Conservation (phyloP, 2,888 invertebrate species). For the Phania funesta region DNA sequence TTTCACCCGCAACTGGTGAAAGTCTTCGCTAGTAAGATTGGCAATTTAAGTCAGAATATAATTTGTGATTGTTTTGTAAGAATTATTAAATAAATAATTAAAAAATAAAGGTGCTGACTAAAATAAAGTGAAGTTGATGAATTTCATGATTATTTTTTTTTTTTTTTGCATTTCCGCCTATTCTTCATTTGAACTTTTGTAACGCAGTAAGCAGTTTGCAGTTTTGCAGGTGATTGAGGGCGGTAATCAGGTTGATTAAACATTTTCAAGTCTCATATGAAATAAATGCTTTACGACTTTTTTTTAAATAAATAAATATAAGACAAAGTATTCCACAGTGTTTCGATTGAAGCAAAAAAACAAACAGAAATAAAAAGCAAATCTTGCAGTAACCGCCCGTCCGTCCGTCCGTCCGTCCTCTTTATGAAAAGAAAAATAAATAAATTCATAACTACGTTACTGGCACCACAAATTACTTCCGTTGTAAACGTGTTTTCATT, state of each 20-base stretch:
- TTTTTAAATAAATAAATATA: not conserved
- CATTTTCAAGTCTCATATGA: slow-evolving; percentile 20
- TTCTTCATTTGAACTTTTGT: not conserved
- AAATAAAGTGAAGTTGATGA: too few species aligned
- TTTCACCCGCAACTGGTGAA: too few species aligned
- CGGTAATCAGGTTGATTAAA: not conserved
- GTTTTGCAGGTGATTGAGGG: slow-evolving; percentile 4
- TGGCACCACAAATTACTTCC: slow-evolving; percentile 67
- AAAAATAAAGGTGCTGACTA: too few species aligned
- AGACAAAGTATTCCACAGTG: not conserved
- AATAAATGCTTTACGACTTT: not conserved
- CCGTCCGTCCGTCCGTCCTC: too few species aligned
- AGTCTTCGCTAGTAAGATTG: too few species aligned
- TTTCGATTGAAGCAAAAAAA: not conserved
- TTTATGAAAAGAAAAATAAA: slow-evolving; percentile 15
- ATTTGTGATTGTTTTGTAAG: too few species aligned
- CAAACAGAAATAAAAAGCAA: not conserved
- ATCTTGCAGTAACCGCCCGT: slow-evolving; percentile 14
- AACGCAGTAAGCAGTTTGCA: slow-evolving; percentile 15
- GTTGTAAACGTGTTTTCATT: slow-evolving; percentile 65
- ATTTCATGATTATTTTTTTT: not conserved
- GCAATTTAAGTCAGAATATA: too few species aligned
- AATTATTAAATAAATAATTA: too few species aligned
- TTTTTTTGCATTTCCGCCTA: not conserved
- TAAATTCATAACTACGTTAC: slow-evolving; percentile 44